phyloP scores from a whole-genome alignment of 2,113 vertebrate species.

The Cnemophilus loriae region DNA sequence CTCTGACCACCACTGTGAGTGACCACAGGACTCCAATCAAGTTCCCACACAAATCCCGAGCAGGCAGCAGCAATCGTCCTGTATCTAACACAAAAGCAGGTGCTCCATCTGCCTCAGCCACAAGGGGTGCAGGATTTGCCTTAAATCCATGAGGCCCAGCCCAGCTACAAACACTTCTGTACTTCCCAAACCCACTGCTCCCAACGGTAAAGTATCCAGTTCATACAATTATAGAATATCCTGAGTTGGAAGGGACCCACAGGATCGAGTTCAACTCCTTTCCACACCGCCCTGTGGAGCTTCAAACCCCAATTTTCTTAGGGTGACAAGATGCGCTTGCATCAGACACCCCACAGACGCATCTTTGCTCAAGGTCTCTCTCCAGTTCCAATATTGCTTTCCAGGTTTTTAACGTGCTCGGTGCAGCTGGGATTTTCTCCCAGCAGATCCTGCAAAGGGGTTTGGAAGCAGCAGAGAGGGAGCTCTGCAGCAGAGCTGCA shows the following conservation, averaged over 20 bases:
- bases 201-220: not conserved
- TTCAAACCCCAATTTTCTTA: not conserved
- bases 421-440: not conserved
- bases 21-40: rapidly evolving
- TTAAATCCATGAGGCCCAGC: not conserved
- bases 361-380: not conserved
- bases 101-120: not conserved
- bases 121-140: not conserved
- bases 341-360: not conserved
- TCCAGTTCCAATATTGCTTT: not conserved
- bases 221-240: not conserved
- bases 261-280: not conserved
- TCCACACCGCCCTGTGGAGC: not conserved
- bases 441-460: not conserved
- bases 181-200: not conserved
- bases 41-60: rapidly evolving
- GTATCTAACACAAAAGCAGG: not conserved
- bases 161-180: not conserved
- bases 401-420: rapidly evolving
- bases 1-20: rapidly evolving
- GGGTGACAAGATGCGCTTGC: not conserved
- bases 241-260: not conserved
- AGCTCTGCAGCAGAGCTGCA: not conserved
- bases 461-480: not conserved
- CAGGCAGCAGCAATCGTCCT: not conserved